These are phyloP conservation scores for Macaria notata DNA, from an alignment of 2,888 invertebrate genomes.

Conservation along the genomic window DNA sequence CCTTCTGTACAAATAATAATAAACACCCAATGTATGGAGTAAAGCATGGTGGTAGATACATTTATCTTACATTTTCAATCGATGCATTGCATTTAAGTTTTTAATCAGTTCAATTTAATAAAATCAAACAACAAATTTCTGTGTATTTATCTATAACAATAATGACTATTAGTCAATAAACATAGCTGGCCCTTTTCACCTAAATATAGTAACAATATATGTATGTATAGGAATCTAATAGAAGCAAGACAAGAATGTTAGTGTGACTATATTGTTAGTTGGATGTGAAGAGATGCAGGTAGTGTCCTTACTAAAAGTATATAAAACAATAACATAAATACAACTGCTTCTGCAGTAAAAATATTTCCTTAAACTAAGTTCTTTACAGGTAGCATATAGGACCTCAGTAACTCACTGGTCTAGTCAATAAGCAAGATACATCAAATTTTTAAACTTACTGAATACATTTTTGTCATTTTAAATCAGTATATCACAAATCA, in stretches of 20 bases:
- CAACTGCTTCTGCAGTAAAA: slow-evolving; percentile 15
- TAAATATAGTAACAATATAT: slow-evolving; percentile 44
- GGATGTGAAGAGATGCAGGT: too few species aligned
- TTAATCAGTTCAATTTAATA: slow-evolving; percentile 78
- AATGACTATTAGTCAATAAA: slow-evolving; percentile 60
- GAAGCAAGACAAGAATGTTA: slow-evolving; percentile 18
- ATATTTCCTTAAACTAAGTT: neutral
- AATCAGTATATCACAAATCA: slow-evolving; percentile 7
- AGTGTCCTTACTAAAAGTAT: too few species aligned
- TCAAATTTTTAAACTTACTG: slow-evolving; percentile 6
- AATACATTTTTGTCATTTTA: neutral
- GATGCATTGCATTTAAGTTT: slow-evolving; percentile 79
- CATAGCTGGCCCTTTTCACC: slow-evolving; percentile 64
- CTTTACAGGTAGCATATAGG: slow-evolving; percentile 12
- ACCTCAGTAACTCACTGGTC: slow-evolving; percentile 21
- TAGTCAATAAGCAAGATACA: slow-evolving; percentile 31
- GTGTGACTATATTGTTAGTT: slow-evolving; percentile 8
- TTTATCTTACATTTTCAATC: slow-evolving; percentile 78
- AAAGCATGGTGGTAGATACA: slow-evolving; percentile 69
- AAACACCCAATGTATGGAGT: slow-evolving; percentile 50
- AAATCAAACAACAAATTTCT: slow-evolving; percentile 76
- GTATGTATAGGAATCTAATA: slow-evolving; percentile 19
- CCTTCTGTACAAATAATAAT: slow-evolving; percentile 39
- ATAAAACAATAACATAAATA: slow-evolving; percentile 11
- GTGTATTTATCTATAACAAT: slow-evolving; percentile 59